phyloP scores from a whole-genome alignment of 2,888 invertebrate genomes.

The Diaphora mendica region DNA sequence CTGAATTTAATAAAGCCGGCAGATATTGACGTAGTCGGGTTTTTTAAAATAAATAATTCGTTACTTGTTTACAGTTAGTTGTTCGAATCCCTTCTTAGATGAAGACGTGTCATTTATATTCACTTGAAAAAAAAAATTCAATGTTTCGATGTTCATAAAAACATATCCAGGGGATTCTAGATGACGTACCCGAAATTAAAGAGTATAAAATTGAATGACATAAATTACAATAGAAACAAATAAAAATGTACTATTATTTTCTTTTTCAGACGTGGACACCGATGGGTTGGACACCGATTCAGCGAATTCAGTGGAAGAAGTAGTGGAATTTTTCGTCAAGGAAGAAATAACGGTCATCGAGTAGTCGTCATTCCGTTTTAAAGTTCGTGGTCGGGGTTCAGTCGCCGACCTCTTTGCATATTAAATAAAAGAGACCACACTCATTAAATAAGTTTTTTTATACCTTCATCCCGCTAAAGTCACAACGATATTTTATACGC shows the following conservation, averaged over 20 bases:
- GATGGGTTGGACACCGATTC: slow-evolving; percentile 95
- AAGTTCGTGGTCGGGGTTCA: slow-evolving; percentile 69
- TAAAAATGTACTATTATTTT: slow-evolving; percentile 27
- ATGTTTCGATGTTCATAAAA: no score
- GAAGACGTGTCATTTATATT: no score
- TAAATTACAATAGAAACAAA: no score
- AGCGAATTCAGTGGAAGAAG: slow-evolving; percentile 96
- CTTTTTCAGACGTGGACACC: slow-evolving; percentile 94
- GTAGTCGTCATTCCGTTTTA: slow-evolving; percentile 82
- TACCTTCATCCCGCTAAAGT: slow-evolving; percentile 64
- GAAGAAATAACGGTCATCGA: slow-evolving; percentile 95
- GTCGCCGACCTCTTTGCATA: slow-evolving; percentile 64
- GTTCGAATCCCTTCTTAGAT: no score
- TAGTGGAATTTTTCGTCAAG: slow-evolving; percentile 99
- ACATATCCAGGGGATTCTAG: no score
- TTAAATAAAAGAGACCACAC: slow-evolving; percentile 62
- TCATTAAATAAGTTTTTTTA: slow-evolving; percentile 65
- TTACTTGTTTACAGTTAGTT: no score
- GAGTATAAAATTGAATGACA: no score
- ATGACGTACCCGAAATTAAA: not conserved
- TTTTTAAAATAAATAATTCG: no score
- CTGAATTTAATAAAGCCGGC: no score
- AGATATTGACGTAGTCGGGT: no score
- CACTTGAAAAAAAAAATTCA: no score
- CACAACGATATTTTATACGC: slow-evolving; percentile 50